A percentile compares a stretch with the other conserved stretches of the same genome.
phyloP scores from a whole-genome alignment of 2,888 invertebrate species.

The Hedya salicella region DNA sequence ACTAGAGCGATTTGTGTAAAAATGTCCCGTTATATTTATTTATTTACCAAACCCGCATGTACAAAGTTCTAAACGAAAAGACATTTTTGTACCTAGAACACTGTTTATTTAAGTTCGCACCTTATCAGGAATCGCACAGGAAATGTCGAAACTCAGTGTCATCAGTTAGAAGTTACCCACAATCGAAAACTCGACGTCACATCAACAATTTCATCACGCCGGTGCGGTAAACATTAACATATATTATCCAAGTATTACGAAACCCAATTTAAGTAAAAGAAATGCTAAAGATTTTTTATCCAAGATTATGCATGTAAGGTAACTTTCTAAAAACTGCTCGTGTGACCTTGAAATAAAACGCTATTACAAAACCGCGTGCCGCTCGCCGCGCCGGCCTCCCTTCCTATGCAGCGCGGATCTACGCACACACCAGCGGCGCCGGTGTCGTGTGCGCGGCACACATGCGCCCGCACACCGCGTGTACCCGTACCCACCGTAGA shows the following conservation, averaged over 20 bases:
- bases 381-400: conserved; percentile 68
- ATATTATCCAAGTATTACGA: conserved; percentile 39
- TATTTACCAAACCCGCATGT: too few relatives aligned
- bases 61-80: too few relatives aligned
- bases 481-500: conserved; percentile 60
- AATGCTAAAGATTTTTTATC: conserved; percentile 64
- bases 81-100: background rate
- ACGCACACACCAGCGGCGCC: conserved; percentile 68
- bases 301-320: conserved; percentile 72
- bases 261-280: conserved; percentile 41
- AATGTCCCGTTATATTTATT: too few relatives aligned
- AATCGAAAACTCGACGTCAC: conserved; percentile 15
- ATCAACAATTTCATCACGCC: conserved; percentile 35
- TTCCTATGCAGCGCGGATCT: conserved; percentile 65
- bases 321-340: conserved; percentile 85
- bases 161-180: conserved; percentile 34
- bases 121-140: conserved; percentile 31
- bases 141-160: conserved; percentile 33
- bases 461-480: conserved; percentile 51
- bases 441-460: conserved; percentile 59
- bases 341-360: conserved; percentile 85
- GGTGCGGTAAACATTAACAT: conserved; percentile 29
- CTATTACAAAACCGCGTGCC: conserved; percentile 83
- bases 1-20: too few relatives aligned
- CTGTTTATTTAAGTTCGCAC: background rate